These are phyloP conservation scores for Eilema griseolum DNA, from an alignment of 2,888 invertebrate species.

Conservation along the genomic window DNA sequence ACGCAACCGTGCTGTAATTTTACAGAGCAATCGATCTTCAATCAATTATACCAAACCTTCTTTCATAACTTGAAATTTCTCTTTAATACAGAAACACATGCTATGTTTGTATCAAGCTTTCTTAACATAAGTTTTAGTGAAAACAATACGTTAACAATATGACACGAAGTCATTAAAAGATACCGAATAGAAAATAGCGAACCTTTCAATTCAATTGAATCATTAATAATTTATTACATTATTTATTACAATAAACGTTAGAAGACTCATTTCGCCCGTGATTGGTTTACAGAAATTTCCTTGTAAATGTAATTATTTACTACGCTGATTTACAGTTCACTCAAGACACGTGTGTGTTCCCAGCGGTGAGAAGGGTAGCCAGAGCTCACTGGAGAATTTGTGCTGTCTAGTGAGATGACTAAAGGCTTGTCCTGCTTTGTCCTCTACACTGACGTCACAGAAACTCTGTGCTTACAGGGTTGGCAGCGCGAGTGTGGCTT, in stretches of 20 bases:
- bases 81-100: too few relatives aligned
- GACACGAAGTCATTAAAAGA: neutral
- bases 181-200: neutral
- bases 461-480: too few relatives aligned
- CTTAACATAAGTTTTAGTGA: neutral
- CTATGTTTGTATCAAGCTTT: too few relatives aligned
- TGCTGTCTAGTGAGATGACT: too few relatives aligned
- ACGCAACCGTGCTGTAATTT: too few relatives aligned
- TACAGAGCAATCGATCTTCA: too few relatives aligned
- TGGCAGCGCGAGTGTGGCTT: too few relatives aligned
- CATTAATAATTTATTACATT: neutral
- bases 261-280: conserved; percentile 21
- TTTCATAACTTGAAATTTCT: neutral
- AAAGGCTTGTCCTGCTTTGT: too few relatives aligned
- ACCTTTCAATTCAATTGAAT: neutral
- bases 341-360: too few relatives aligned
- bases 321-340: neutral
- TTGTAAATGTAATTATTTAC: conserved; percentile 9
- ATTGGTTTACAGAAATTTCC: conserved; percentile 23
- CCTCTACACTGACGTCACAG: too few relatives aligned
- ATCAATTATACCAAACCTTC: neutral
- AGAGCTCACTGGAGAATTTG: too few relatives aligned
- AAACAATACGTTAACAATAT: neutral
- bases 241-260: conserved; percentile 12
- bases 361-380: too few relatives aligned